Evolutionary conservation across 2,113 vertebrate genomes (phyloP).

Genomic region (Murina feae): DNA sequence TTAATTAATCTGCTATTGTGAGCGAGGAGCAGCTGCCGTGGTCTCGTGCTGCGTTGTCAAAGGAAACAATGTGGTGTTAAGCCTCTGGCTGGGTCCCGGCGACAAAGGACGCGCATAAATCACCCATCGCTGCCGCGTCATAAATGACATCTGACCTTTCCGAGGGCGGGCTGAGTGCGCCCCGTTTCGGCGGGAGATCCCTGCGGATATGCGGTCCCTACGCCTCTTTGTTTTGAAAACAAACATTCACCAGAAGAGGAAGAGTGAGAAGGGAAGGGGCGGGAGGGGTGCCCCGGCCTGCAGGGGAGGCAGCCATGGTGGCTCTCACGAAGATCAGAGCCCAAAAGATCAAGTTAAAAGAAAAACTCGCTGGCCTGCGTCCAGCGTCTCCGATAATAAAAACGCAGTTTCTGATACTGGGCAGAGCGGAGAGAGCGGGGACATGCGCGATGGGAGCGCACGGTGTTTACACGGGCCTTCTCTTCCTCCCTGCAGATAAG

Average conservation of each 20-base stretch:
- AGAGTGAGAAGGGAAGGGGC: slow-evolving; percentile 84
- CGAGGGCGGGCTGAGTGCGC: slow-evolving; percentile 90
- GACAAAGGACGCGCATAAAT: slow-evolving; percentile 98
- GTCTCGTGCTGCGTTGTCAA: slow-evolving; percentile 98
- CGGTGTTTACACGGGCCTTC: slow-evolving; percentile 84
- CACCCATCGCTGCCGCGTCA: slow-evolving; percentile 93
- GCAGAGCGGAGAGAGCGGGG: slow-evolving; percentile 82
- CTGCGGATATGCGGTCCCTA: slow-evolving; percentile 93
- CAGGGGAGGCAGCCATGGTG: slow-evolving; percentile 90
- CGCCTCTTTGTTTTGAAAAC: slow-evolving; percentile 91
- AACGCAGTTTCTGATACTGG: slow-evolving; percentile 85
- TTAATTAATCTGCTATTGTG: slow-evolving; percentile 99
- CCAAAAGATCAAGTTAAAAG: slow-evolving; percentile 91
- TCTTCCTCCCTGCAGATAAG: slow-evolving; percentile 79
- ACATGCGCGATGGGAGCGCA: slow-evolving; percentile 82
- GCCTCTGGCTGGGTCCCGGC: slow-evolving; percentile 97
- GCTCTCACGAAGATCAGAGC: slow-evolving; percentile 89
- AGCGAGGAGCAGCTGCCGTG: slow-evolving; percentile 98
- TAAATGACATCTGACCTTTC: slow-evolving; percentile 99
- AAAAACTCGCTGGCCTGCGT: slow-evolving; percentile 92
- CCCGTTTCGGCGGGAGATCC: slow-evolving; percentile 94
- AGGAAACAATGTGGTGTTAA: slow-evolving; percentile 99
- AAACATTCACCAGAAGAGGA: slow-evolving; percentile 87
- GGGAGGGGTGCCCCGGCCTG: slow-evolving; percentile 87
- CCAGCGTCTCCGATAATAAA: slow-evolving; percentile 94